Conservation (phyloP, 2,113 vertebrate species). For the Phyllostomus discolor region DNA sequence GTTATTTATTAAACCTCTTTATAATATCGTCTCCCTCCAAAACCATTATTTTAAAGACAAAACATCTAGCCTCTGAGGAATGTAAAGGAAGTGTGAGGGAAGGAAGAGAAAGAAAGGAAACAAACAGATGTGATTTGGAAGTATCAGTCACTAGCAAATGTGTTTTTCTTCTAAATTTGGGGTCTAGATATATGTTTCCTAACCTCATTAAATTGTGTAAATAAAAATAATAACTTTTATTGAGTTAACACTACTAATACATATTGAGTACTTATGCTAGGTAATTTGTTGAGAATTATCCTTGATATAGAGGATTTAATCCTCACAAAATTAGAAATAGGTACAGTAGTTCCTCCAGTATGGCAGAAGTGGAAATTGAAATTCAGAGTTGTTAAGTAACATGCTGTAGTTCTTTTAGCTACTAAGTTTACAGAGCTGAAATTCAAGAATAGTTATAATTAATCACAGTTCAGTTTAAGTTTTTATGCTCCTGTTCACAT, state of each 20-base stretch:
- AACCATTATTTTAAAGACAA: not conserved
- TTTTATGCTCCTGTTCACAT: not conserved
- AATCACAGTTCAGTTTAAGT: not conserved
- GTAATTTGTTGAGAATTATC: not conserved
- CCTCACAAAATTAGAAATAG: not conserved
- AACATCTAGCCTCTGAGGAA: not conserved
- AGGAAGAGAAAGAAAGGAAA: not conserved
- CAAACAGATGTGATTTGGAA: not conserved
- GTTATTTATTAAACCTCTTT: not conserved
- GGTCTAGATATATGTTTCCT: not conserved
- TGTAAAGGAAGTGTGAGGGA: not conserved
- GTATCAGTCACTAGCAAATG: not conserved
- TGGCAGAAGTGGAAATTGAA: not conserved
- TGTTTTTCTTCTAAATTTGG: not conserved
- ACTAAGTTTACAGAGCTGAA: not conserved
- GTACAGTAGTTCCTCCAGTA: not conserved
- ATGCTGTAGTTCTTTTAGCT: not conserved
- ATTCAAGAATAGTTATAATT: not conserved
- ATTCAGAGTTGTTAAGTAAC: not conserved
- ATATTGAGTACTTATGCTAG: not conserved
- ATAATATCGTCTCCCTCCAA: not conserved
- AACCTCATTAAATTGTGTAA: not conserved
- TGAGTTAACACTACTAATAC: not conserved
- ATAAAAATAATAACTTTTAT: not conserved
- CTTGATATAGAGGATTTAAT: not conserved